Percentiles rank a stretch among this genome's conserved stretches.
Evolutionary conservation across 2,888 invertebrate species (phyloP).

Genomic region (Thereva unica): DNA sequence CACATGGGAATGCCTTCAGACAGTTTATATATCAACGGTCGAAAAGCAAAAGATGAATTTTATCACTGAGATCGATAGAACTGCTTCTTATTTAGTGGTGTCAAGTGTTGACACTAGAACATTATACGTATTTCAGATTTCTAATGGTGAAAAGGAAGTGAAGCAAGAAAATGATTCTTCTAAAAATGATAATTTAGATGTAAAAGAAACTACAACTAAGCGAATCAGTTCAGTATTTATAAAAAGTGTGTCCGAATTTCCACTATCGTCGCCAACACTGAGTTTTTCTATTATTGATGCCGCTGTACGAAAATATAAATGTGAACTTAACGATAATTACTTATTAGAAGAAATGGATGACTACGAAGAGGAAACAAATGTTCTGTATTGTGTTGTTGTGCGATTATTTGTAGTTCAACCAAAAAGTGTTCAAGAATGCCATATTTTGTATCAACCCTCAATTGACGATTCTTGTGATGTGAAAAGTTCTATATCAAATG

Average conservation of each 20-base stretch:
- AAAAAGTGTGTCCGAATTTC: slow-evolving; percentile 80
- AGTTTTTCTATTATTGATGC: slow-evolving; percentile 89
- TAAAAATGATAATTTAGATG: slow-evolving; percentile 3
- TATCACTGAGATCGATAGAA: slow-evolving; percentile 76
- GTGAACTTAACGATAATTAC: slow-evolving; percentile 56
- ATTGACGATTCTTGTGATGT: slow-evolving; percentile 49
- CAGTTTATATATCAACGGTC: slow-evolving; percentile 67
- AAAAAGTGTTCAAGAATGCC: slow-evolving; percentile 84
- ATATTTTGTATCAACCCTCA: slow-evolving; percentile 67
- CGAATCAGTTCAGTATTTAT: slow-evolving; percentile 62
- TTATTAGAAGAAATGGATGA: slow-evolving; percentile 64
- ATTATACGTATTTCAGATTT: slow-evolving; percentile 78
- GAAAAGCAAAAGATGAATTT: slow-evolving; percentile 46
- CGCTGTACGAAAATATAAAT: slow-evolving; percentile 61
- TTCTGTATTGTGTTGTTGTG: slow-evolving; percentile 61
- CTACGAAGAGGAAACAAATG: slow-evolving; percentile 63
- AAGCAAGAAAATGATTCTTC: neutral
- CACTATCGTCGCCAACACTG: slow-evolving; percentile 83
- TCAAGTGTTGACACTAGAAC: slow-evolving; percentile 85
- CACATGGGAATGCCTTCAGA: slow-evolving; percentile 92
- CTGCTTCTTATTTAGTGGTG: slow-evolving; percentile 82
- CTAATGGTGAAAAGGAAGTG: slow-evolving; percentile 55
- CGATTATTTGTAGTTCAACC: slow-evolving; percentile 81
- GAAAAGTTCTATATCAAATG: slow-evolving; percentile 47
- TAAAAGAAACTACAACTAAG: slow-evolving; percentile 4